Evolutionary conservation across 2,888 invertebrate species (phyloP), one percentile per base, ranked within the genome.

Genomic region (Cephus rjabovi): DNA sequence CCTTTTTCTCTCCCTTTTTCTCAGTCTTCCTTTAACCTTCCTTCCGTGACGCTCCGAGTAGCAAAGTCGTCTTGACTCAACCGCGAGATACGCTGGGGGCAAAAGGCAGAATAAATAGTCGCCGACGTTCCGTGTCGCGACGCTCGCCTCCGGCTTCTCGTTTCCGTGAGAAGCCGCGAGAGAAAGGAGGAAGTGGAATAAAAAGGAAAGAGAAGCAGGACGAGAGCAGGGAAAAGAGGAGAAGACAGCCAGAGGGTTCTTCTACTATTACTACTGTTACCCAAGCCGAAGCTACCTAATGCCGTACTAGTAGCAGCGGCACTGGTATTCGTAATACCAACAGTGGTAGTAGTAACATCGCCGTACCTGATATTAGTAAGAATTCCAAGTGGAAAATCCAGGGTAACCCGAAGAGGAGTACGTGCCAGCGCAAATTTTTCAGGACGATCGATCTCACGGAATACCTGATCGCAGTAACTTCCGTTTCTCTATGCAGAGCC

Each of bases 61-160:
- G 70, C 40, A 40, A 40, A 40, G 40, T 40, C 40, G 40, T 40
- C 40, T 70, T 15, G 70, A 70, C 31, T 33, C 70, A 30, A 70
- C 70, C 70, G 70, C 74, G 74, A 34, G 76, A 37, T 76, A 75
- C 70, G 79, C 37, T 37, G n/a, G 40, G 73, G 33, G 74, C 73
- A 35, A 56, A 73, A 79, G 74, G 69, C 74, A 77, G 75, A 77
- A 77, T 79, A 79, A 79, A 77, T 79, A 79, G 77, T 73, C 68
- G 73, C 74, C 73, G 68, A 37, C 68, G 56, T 34, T 35, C 34
- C 75, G 68, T 73, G 73, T 71, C 73, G 76, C 73, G 75, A 40
- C 69, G 35, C n/a, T 74, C 74, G 74, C 34, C 34, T 34, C 35
- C 35, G 74, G 74, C 74, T 74, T 12, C 74, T 74, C 74, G 74